These are phyloP conservation scores for Acanthurus lineatus DNA, from an alignment of 2,797 vertebrate genomes.

Conservation along the genomic window DNA sequence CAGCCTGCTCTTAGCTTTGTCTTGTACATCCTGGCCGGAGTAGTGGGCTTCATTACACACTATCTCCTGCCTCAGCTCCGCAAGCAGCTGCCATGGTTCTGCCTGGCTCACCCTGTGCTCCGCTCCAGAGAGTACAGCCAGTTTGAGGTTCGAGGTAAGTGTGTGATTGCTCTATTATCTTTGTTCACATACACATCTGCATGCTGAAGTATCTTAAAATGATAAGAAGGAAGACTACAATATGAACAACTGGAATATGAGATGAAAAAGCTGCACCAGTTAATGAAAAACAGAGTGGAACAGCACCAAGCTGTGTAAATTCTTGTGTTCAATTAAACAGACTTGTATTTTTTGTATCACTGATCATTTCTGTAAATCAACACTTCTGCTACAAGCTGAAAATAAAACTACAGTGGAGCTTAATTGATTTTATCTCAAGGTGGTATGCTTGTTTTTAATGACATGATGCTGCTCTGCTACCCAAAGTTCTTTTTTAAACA, in stretches of 20 bases:
- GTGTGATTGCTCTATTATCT: conserved; percentile 17
- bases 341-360: neutral
- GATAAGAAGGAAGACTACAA: neutral
- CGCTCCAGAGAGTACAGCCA: conserved; percentile 94
- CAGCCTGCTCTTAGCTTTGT: conserved; percentile 93
- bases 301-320: conserved; percentile 6
- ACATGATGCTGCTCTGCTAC: neutral
- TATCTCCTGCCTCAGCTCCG: conserved; percentile 94
- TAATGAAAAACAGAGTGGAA: conserved; percentile 25
- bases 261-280: conserved; percentile 10
- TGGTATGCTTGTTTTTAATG: neutral
- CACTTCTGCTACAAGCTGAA: neutral
- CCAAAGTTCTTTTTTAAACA: conserved; percentile 1
- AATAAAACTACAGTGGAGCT: neutral
- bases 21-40: conserved; percentile 90
- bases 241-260: neutral
- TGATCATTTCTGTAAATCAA: neutral
- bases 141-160: conserved; percentile 94
- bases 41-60: conserved; percentile 92
- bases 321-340: neutral
- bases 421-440: conserved; percentile 9
- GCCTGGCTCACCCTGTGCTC: conserved; percentile 92
- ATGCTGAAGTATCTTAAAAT: neutral
- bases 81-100: conserved; percentile 95
- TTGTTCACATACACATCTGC: neutral